A percentile compares a stretch with the other conserved stretches of the same genome.
Evolutionary conservation across 1,140 invertebrate species (phyloP).

Genomic region (Olivierus martensii): DNA sequence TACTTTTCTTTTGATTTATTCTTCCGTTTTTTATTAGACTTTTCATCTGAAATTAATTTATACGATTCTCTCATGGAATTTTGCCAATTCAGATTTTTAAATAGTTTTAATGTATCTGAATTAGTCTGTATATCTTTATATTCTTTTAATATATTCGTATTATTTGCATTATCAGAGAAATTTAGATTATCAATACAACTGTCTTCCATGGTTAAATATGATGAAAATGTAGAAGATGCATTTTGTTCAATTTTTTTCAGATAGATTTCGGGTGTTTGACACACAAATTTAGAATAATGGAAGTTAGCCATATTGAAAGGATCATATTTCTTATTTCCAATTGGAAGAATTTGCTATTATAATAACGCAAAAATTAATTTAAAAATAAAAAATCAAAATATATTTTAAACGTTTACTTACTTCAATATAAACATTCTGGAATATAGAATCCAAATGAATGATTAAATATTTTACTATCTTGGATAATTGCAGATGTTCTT

Average conservation of each 20-base stretch:
- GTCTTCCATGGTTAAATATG: too few relatives aligned
- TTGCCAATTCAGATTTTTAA: background rate
- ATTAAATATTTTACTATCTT: background rate
- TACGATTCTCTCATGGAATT: background rate
- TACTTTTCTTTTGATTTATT: background rate
- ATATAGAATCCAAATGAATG: background rate
- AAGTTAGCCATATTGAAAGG: background rate
- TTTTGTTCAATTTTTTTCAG: too few relatives aligned
- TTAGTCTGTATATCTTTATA: too few relatives aligned
- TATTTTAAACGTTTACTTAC: background rate
- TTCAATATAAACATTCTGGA: background rate
- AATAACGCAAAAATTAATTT: background rate
- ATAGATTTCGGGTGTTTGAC: too few relatives aligned
- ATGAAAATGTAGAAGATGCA: too few relatives aligned
- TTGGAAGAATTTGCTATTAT: background rate
- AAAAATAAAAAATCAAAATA: background rate
- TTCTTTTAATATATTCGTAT: too few relatives aligned
- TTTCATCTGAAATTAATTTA: background rate
- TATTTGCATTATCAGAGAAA: too few relatives aligned
- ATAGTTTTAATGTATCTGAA: too few relatives aligned
- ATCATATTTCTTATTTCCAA: background rate
- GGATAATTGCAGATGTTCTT: background rate
- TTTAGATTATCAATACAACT: too few relatives aligned
- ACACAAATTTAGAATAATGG: too few relatives aligned
- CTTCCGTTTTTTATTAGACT: background rate